phyloP scores from a whole-genome alignment of 1,140 invertebrate species.

The Coboldia fuscipes region DNA sequence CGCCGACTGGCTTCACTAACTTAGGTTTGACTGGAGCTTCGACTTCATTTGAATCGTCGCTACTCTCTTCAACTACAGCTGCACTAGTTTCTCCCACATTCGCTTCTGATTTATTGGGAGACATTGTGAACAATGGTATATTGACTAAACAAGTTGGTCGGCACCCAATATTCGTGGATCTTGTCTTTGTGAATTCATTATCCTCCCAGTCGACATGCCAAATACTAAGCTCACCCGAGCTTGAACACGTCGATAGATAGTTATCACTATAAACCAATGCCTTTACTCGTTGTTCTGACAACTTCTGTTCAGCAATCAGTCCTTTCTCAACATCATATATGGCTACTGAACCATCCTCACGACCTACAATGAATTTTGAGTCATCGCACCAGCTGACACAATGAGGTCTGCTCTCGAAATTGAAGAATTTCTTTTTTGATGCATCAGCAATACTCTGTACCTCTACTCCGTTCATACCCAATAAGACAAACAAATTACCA shows the following conservation, averaged over 20 bases:
- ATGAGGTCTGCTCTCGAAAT: conserved; percentile 34
- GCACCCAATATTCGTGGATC: conserved; percentile 28
- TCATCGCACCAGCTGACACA: conserved; percentile 39
- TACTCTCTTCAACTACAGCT: too few relatives aligned
- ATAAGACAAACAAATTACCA: conserved; percentile 50
- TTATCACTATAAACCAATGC: conserved; percentile 28
- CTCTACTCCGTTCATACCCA: conserved; percentile 42
- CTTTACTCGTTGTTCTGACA: conserved; percentile 28
- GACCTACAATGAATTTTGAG: conserved; percentile 36
- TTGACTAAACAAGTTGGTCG: conserved; percentile 35
- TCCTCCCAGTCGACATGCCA: conserved; percentile 34
- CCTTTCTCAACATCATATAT: conserved; percentile 30
- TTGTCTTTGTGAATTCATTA: conserved; percentile 25
- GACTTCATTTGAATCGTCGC: too few relatives aligned
- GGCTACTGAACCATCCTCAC: conserved; percentile 45
- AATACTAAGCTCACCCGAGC: conserved; percentile 55
- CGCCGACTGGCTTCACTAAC: too few relatives aligned
- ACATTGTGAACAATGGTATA: too few relatives aligned
- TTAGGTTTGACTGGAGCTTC: too few relatives aligned
- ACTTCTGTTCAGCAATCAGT: conserved; percentile 1
- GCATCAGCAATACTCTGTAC: conserved; percentile 56
- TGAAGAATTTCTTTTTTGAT: conserved; percentile 33
- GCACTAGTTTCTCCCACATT: too few relatives aligned
- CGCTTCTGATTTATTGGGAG: too few relatives aligned
- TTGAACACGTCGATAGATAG: conserved; percentile 39